Percentiles rank a stretch among this genome's conserved stretches.
Conservation (phyloP, 92 coral and sea anemone species). For the Nematostella vectensis region DNA sequence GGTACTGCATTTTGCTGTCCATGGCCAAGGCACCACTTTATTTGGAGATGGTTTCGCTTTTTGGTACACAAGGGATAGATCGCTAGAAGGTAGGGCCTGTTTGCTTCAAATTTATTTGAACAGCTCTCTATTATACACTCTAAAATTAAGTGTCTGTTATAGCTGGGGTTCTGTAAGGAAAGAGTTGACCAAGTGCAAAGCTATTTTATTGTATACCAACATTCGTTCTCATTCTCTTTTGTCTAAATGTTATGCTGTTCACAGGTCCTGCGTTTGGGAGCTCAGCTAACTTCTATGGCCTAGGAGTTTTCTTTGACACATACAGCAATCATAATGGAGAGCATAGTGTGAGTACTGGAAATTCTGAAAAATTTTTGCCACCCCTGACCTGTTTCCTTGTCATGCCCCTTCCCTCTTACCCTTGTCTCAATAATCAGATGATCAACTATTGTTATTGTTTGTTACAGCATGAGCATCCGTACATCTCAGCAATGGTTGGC, state of each 20-base stretch:
- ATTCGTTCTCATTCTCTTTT: too few relatives aligned
- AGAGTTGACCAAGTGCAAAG: too few relatives aligned
- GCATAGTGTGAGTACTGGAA: constrained; percentile 53
- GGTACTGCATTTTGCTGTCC: constrained; percentile 74
- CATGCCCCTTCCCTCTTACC: too few relatives aligned
- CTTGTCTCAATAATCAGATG: too few relatives aligned
- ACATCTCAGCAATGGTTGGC: constrained; percentile 85
- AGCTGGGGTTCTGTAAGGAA: too few relatives aligned
- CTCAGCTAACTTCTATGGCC: constrained; percentile 74
- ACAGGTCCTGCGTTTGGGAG: constrained; percentile 90
- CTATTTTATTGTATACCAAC: too few relatives aligned
- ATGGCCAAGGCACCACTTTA: constrained; percentile 67
- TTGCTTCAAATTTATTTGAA: neutral
- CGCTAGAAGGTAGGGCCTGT: constrained; percentile 51
- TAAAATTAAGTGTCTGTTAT: too few relatives aligned
- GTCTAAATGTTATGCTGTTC: too few relatives aligned
- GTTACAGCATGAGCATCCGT: constrained; percentile 93
- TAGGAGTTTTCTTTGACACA: constrained; percentile 90
- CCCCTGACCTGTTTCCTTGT: too few relatives aligned
- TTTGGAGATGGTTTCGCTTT: constrained; percentile 96
- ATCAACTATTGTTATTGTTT: too few relatives aligned
- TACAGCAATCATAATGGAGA: constrained; percentile 95
- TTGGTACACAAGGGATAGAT: constrained; percentile 82
- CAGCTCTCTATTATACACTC: too few relatives aligned
- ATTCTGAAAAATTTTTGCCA: too few relatives aligned